Conservation (phyloP, 2,113 vertebrate species). For the Odobenus rosmarus region DNA sequence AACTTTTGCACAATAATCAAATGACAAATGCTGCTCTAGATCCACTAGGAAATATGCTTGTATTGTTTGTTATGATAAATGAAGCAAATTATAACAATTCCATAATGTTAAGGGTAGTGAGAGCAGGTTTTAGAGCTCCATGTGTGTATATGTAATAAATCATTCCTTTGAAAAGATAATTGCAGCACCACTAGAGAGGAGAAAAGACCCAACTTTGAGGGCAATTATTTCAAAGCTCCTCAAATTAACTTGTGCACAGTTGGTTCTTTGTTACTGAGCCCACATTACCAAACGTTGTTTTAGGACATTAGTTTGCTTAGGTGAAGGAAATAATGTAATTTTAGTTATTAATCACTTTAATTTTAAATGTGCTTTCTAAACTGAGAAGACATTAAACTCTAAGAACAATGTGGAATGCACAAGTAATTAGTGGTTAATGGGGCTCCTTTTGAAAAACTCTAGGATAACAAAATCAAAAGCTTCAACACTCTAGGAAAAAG, state of each 20-base stretch:
- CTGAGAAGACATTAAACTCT: constrained; percentile 65
- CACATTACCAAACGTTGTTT: constrained; percentile 73
- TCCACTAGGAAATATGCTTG: constrained; percentile 60
- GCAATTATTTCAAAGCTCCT: constrained; percentile 79
- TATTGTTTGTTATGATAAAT: constrained; percentile 74
- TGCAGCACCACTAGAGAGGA: constrained; percentile 39
- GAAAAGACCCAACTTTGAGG: constrained; percentile 41
- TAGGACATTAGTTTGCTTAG: constrained; percentile 71
- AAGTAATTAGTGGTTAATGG: constrained; percentile 71
- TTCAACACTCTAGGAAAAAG: constrained; percentile 36
- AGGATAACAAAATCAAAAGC: constrained; percentile 36
- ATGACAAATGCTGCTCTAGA: constrained; percentile 53
- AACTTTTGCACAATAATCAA: constrained; percentile 74
- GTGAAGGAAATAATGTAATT: constrained; percentile 79
- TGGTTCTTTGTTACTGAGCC: constrained; percentile 78
- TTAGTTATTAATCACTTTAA: constrained; percentile 81
- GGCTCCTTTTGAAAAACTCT: constrained; percentile 46
- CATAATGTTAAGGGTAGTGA: constrained; percentile 58
- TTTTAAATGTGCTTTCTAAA: constrained; percentile 76
- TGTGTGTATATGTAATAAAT: constrained; percentile 80
- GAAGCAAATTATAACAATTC: constrained; percentile 71
- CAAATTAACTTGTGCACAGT: constrained; percentile 82
- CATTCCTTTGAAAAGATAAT: constrained; percentile 85
- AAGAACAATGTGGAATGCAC: constrained; percentile 74
- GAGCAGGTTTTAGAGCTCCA: constrained; percentile 62